These are phyloP conservation scores for Acanthornis magna DNA, from an alignment of 2,797 vertebrate genomes.

Conservation along the genomic window DNA sequence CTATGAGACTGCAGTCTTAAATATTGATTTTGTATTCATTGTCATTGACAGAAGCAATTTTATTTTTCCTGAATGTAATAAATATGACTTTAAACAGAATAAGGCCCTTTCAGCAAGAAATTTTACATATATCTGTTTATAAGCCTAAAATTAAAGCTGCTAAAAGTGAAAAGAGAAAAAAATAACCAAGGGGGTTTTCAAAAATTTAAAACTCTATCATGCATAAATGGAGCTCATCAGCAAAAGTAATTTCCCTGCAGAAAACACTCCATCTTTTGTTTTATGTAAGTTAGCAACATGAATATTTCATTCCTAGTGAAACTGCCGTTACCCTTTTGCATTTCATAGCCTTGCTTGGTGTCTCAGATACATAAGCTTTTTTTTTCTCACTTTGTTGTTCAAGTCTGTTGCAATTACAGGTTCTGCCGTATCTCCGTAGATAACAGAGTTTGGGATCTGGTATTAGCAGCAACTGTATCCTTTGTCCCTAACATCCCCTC, in stretches of 20 bases:
- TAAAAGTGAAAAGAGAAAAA: conserved; percentile 72
- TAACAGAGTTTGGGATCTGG: background rate
- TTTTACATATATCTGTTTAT: conserved; percentile 77
- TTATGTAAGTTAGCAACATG: conserved; percentile 83
- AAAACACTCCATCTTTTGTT: conserved; percentile 84
- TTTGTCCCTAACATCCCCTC: background rate
- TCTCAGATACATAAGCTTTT: conserved; percentile 52
- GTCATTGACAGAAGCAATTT: conserved; percentile 68
- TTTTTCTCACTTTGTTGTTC: conserved; percentile 29
- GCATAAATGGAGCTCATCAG: conserved; percentile 83
- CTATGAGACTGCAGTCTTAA: conserved; percentile 58
- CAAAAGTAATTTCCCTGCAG: conserved; percentile 82
- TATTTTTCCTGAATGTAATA: conserved; percentile 65
- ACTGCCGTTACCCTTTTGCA: conserved; percentile 62
- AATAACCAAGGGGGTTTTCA: conserved; percentile 82
- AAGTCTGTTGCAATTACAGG: conserved; percentile 54
- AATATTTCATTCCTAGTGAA: conserved; percentile 81
- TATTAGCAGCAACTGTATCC: background rate
- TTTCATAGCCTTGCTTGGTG: conserved; percentile 60
- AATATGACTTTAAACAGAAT: conserved; percentile 71
- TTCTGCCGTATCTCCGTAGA: background rate
- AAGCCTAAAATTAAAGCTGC: conserved; percentile 76
- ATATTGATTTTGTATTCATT: conserved; percentile 74
- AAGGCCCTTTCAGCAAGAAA: conserved; percentile 72
- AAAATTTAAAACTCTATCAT: conserved; percentile 85